Conservation (phyloP, 2,797 vertebrate species). For the Avahi laniger region DNA sequence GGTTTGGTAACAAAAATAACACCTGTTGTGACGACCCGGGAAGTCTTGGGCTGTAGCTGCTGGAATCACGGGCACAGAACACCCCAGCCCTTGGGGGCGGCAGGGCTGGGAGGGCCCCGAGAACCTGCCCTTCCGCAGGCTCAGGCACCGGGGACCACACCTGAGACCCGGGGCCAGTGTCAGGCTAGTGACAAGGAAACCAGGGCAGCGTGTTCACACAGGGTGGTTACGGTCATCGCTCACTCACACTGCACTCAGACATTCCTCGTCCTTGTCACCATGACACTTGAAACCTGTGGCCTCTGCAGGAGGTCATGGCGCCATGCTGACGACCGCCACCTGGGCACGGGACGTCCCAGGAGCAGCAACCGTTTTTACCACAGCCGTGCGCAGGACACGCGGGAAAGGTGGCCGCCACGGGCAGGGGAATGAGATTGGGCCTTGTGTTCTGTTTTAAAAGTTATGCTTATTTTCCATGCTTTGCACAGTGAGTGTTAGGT, state of each 20-base stretch:
- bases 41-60: accelerated
- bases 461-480: not conserved
- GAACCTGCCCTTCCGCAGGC: accelerated
- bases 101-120: accelerated
- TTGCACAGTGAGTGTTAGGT: not conserved
- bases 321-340: accelerated
- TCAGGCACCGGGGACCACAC: not conserved
- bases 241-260: accelerated
- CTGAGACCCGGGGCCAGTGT: accelerated
- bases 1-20: accelerated
- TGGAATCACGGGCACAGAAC: not conserved
- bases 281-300: not conserved
- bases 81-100: too few relatives aligned
- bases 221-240: not conserved
- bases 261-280: accelerated
- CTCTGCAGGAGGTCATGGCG: accelerated
- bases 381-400: not conserved
- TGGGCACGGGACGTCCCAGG: not conserved
- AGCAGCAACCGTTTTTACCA: not conserved
- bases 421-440: too few relatives aligned
- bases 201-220: accelerated
- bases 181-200: accelerated
- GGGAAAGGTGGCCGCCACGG: not conserved
- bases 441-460: too few relatives aligned
- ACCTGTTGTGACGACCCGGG: accelerated